Base-by-base conservation (phyloP, 2,888 invertebrate species). In the Eledona agricola region DNA sequence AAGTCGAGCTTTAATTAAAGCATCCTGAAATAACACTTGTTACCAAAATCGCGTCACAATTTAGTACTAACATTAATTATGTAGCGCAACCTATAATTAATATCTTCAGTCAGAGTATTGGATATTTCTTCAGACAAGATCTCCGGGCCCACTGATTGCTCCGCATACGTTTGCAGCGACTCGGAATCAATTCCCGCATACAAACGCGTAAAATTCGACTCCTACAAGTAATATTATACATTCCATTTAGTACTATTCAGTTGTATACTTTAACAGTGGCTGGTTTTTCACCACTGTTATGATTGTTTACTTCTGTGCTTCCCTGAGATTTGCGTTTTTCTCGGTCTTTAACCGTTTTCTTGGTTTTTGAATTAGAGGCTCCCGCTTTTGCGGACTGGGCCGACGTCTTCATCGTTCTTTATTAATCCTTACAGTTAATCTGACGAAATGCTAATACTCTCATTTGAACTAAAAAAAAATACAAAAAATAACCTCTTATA, bases 81-180 rank as follows among this genome's bases (percentile, higher is more conserved):
- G 47, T 73, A 71, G 12, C 75, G 63, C 20, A 76, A 50, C 58
- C 72, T 74, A 53, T 74, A 75, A 55, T 74, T 75, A 15, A 76
- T 64, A 65, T 76, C 76, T 62, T 76, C 75, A 13, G 72, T 67
- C 29, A 76, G 60, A 19, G 63, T 55, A 45, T 66, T 64, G 38
- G 66, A 69, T 20, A 72, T 68, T 29, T 74, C 73, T 34, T 74
- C 70, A 4, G 71, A 62, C 29, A 73, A 52, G 47, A 67, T 66
- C 55, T 73, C 72, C 52, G 64, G 59, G 2, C 62, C 58, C 3
- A 67, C 60, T n/a, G n/a, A n/a, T 62, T 76, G 75, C 64, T 75
- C 74, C n/a, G 69, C 69, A 59, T 72, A 73, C 13, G 60, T 61
- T 7, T 58, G 45, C 13, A 75, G 66, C 6, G 72, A 70, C 29